phyloP scores from a whole-genome alignment of 2,113 vertebrate genomes.

The Sander vitreus region DNA sequence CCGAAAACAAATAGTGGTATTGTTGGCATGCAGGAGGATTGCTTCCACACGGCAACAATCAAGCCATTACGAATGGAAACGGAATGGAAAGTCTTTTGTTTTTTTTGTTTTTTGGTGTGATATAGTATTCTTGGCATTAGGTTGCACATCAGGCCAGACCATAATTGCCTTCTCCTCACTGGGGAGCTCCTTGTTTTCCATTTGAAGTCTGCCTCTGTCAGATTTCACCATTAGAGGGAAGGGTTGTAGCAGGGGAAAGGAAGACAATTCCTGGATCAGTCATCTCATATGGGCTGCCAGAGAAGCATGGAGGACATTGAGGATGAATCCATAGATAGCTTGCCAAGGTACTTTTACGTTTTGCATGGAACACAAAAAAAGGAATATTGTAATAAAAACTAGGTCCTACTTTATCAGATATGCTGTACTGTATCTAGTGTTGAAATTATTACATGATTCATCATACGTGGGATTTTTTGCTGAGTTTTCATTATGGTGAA shows the following conservation, averaged over 20 bases:
- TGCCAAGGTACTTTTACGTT: constrained; percentile 35
- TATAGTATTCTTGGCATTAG: constrained; percentile 65
- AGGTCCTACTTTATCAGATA: background rate
- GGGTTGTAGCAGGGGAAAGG: constrained; percentile 35
- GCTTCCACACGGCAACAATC: constrained; percentile 46
- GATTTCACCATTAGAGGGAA: constrained; percentile 61
- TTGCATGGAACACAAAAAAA: constrained; percentile 19
- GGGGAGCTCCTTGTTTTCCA: constrained; percentile 73
- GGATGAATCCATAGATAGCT: constrained; percentile 37
- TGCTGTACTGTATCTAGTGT: background rate
- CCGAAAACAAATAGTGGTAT: constrained; percentile 15
- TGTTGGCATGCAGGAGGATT: constrained; percentile 47
- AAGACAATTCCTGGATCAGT: constrained; percentile 67
- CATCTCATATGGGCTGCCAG: constrained; percentile 40
- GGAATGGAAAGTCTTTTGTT: constrained; percentile 33
- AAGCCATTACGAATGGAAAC: constrained; percentile 42
- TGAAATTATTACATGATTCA: background rate
- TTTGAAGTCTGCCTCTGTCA: constrained; percentile 72
- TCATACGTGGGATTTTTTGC: background rate
- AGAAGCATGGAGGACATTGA: constrained; percentile 33
- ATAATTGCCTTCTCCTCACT: constrained; percentile 69
- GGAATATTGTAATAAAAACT: background rate
- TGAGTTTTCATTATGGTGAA: background rate
- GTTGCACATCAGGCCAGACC: constrained; percentile 66
- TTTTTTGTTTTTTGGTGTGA: constrained; percentile 13